Evolutionary conservation across 2,113 vertebrate genomes (phyloP), one percentile per base, ranked within the genome.

Genomic region (Phasianus colchicus): DNA sequence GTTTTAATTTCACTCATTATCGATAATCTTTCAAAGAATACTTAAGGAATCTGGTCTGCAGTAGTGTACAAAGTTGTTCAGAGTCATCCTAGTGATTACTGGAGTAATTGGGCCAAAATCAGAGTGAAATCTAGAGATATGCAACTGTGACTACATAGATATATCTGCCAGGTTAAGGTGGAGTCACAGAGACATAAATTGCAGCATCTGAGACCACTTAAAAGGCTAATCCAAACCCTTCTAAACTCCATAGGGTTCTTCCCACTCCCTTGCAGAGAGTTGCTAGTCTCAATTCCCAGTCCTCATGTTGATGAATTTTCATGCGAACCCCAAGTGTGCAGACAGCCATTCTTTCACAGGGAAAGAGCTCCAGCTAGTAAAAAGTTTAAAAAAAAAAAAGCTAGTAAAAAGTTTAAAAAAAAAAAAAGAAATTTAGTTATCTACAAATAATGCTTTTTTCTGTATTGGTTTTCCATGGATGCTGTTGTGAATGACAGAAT

Each of bases 21-120:
- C 90, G 85, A 82, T 91, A 89, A 73, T 85, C 86, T 76, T 95
- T 96, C 92, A 92, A 72, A 97, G 93, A 90, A 80, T 84, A 60
- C 52, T 74, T 93, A 61, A n/a, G 83, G 70, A 77, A n/a, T 85
- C 76, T 75, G 61, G 82, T 94, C 78, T 74, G 89, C 73, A 77
- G 48, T 14, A 60, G 38, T 6, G 36, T 52, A 43, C 47, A 74
- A 43, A 54, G 38, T 48, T 91, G 48, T 36, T 80, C 47, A 80
- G 67, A 88, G 40, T 77, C 48, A 45, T 73, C 69, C 58, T 79
- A 73, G 58, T 30, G 3, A 92, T 61, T 76, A 1, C 50, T 61
- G 91, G 40, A 94, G 72, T 82, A 61, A 29, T 4, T 88, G 83
- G 83, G 45, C 80, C 64, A 82, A 65, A 89, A 88, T 34, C 40